Evolutionary conservation across 2,113 vertebrate genomes (phyloP).

Genomic region (Arenaria interpres): DNA sequence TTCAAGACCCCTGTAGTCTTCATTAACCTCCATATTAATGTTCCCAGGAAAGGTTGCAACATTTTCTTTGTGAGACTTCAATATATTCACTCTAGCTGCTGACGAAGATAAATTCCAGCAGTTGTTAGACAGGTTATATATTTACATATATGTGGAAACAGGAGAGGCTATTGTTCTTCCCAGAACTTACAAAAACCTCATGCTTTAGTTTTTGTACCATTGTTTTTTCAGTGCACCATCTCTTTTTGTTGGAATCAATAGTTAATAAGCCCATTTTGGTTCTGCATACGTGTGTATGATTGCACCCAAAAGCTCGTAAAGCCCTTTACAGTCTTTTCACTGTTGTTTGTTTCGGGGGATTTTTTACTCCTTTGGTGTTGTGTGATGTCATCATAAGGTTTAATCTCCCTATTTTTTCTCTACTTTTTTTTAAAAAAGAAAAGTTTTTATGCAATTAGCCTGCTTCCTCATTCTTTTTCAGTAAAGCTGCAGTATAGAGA

Average conservation of each 20-base stretch:
- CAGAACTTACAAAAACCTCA: not conserved
- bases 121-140: not conserved
- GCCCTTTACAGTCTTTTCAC: not conserved
- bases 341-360: not conserved
- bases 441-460: slow-evolving; percentile 55
- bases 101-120: slow-evolving; percentile 1
- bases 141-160: not conserved
- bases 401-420: not conserved
- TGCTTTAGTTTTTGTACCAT: not conserved
- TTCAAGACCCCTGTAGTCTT: not conserved
- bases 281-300: not conserved
- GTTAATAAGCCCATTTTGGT: not conserved
- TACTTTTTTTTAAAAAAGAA: not conserved
- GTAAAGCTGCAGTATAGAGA: slow-evolving; percentile 80
- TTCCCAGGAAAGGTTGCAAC: slow-evolving; percentile 15
- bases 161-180: not conserved
- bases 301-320: not conserved
- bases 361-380: not conserved
- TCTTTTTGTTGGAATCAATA: not conserved
- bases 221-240: not conserved
- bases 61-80: not conserved
- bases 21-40: slow-evolving; percentile 22
- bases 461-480: slow-evolving; percentile 45
- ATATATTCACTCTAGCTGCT: not conserved
- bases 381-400: not conserved